Percentiles rank a stretch among this genome's conserved stretches.
Conservation (phyloP, 2,113 vertebrate genomes). For the Rhynchopsitta pachyrhyncha region DNA sequence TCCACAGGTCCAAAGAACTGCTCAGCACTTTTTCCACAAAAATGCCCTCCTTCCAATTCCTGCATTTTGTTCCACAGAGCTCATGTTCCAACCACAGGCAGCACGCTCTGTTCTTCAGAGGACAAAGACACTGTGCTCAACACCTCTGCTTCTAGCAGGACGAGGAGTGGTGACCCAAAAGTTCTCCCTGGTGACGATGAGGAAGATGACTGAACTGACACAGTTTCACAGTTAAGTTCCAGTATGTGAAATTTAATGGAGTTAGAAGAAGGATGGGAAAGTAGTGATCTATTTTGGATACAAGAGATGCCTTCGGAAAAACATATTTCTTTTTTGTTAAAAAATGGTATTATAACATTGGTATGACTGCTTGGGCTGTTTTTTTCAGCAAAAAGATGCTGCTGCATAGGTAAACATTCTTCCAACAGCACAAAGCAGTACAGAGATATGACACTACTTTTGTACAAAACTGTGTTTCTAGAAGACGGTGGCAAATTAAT, state of each 20-base stretch:
- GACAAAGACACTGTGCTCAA: neutral
- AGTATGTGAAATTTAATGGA: neutral
- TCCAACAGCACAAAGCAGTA: neutral
- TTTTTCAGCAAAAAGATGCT: neutral
- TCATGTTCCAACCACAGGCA: neutral
- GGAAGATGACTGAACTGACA: neutral
- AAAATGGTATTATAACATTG: neutral
- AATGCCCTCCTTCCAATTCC: rapidly evolving
- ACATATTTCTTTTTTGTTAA: neutral
- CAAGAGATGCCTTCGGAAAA: neutral
- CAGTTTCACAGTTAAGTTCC: neutral
- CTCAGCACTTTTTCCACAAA: neutral
- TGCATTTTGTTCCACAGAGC: neutral
- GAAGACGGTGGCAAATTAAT: slow-evolving; percentile 9
- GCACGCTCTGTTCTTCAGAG: neutral
- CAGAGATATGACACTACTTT: neutral
- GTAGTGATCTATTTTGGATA: neutral
- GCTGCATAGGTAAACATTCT: neutral
- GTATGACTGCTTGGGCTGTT: neutral
- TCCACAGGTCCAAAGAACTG: neutral
- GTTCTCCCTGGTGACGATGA: neutral
- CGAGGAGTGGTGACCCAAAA: neutral
- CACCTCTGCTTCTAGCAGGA: neutral
- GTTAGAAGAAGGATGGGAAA: neutral
- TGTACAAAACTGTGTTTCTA: slow-evolving; percentile 7